Conservation (phyloP, 2,888 invertebrate species). For the Neoascia interrupta region DNA sequence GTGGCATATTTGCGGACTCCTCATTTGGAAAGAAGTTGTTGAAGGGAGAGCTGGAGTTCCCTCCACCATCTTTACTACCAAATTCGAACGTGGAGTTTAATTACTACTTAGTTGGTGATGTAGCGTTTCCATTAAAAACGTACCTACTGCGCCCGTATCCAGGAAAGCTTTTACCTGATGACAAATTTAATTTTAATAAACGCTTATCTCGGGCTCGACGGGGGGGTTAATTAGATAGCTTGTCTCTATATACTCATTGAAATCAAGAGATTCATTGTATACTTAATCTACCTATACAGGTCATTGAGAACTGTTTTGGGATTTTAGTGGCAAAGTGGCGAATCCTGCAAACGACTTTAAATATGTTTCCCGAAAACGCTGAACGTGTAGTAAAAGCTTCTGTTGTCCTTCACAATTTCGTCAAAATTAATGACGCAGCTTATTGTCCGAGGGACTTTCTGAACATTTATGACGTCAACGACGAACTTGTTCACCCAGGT, state of each 20-base stretch:
- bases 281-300: too few relatives aligned
- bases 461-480: neutral
- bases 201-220: neutral
- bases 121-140: conserved; percentile 1
- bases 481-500: neutral
- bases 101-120: neutral
- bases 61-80: too few relatives aligned
- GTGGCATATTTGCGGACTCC: too few relatives aligned
- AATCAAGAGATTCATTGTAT: too few relatives aligned
- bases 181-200: neutral
- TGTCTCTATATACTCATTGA: too few relatives aligned
- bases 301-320: neutral
- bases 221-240: too few relatives aligned
- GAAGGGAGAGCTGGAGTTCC: too few relatives aligned
- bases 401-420: conserved; percentile 18
- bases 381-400: conserved; percentile 11
- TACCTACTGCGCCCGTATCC: conserved; percentile 5
- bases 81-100: too few relatives aligned
- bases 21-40: too few relatives aligned
- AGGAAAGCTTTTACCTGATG: neutral
- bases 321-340: conserved; percentile 8
- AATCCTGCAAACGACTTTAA: neutral
- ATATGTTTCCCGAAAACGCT: conserved; percentile 3
- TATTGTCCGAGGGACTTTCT: neutral
- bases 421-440: neutral